Evolutionary conservation across 2,888 invertebrate genomes (phyloP).

Genomic region (Orgyia antiqua): DNA sequence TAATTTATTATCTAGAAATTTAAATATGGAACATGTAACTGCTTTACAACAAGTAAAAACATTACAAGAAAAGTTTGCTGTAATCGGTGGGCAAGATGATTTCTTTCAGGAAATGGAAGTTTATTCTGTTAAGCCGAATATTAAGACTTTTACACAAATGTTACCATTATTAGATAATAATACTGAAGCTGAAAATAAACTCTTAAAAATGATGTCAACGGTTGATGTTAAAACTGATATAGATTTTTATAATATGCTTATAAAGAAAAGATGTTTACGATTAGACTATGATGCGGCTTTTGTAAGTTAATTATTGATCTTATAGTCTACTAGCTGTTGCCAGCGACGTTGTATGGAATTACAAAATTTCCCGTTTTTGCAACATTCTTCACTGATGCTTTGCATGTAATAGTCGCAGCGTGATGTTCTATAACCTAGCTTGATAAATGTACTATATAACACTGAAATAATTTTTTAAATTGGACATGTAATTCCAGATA

Average conservation of each 20-base stretch:
- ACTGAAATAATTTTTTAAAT: no score
- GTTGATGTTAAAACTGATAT: conserved; percentile 83
- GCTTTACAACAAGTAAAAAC: conserved; percentile 76
- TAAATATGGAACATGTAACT: conserved; percentile 80
- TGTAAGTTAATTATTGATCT: conserved; percentile 66
- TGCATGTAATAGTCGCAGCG: no score
- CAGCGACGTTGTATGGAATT: no score
- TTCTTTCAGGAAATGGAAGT: conserved; percentile 85
- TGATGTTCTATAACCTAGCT: no score
- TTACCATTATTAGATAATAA: conserved; percentile 84
- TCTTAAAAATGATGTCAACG: conserved; percentile 80
- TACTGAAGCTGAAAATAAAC: conserved; percentile 81
- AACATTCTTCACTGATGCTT: no score
- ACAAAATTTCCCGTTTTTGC: no score
- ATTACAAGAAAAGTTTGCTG: conserved; percentile 82
- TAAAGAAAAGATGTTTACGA: conserved; percentile 86
- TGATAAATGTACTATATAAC: no score
- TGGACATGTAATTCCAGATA: no score
- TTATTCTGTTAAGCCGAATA: conserved; percentile 83
- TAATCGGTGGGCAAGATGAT: conserved; percentile 89
- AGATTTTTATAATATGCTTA: conserved; percentile 91
- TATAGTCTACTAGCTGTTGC: no score
- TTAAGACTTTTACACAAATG: conserved; percentile 88
- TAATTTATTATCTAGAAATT: conserved; percentile 80
- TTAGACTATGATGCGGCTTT: conserved; percentile 83